These are phyloP conservation scores for Lamellibrachia satsuma DNA, from an alignment of 2,888 invertebrate genomes.

Conservation along the genomic window DNA sequence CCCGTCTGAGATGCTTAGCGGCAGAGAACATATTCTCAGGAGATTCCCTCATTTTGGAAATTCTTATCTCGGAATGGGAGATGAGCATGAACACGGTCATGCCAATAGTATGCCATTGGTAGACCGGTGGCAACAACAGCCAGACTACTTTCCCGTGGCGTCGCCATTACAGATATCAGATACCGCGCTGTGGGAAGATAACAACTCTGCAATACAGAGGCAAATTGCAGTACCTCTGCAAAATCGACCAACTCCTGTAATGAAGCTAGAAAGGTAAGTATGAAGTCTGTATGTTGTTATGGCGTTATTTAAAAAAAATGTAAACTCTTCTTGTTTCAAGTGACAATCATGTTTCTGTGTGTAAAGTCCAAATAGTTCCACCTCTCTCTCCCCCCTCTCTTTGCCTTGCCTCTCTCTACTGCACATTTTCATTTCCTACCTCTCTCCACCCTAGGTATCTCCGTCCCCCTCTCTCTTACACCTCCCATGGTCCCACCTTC, in stretches of 20 bases:
- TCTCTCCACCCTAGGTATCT: too few species aligned
- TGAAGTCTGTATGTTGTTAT: not conserved
- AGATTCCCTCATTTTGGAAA: not conserved
- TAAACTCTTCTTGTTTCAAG: too few species aligned
- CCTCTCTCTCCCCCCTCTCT: too few species aligned
- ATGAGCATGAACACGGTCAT: not conserved
- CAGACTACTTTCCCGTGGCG: not conserved
- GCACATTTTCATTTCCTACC: too few species aligned
- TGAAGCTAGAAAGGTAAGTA: not conserved
- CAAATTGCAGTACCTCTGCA: not conserved
- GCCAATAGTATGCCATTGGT: not conserved
- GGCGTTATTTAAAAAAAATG: not conserved
- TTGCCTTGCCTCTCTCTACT: too few species aligned
- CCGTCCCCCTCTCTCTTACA: too few species aligned
- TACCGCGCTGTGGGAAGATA: not conserved
- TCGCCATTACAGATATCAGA: not conserved
- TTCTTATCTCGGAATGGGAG: not conserved
- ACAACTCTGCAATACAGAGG: not conserved
- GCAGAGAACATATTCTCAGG: not conserved
- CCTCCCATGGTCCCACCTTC: too few species aligned
- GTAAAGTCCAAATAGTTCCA: too few species aligned
- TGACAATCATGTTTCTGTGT: too few species aligned
- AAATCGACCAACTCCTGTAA: not conserved
- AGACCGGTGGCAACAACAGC: not conserved
- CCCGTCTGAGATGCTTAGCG: constrained; percentile 10